A percentile compares a stretch with the other conserved stretches of the same genome.
These are phyloP conservation scores for Otolemur garnettii DNA, from an alignment of 2,113 vertebrate genomes.

Conservation along the genomic window DNA sequence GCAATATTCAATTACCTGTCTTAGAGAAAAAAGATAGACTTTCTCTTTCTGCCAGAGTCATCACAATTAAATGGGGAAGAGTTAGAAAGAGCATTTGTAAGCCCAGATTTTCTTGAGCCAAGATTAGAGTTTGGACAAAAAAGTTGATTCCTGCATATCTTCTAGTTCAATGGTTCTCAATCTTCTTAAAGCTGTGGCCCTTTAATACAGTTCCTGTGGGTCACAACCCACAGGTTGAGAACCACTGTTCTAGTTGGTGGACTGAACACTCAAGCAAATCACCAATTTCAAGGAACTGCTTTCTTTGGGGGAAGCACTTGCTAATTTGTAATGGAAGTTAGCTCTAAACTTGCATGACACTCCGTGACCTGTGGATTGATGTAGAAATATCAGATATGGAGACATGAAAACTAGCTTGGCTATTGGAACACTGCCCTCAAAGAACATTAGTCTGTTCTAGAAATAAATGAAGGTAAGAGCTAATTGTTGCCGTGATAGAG, in stretches of 20 bases:
- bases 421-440: conserved; percentile 36
- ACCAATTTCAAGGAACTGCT: conserved; percentile 7
- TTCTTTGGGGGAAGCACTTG: neutral
- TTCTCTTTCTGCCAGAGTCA: conserved; percentile 67
- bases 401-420: conserved; percentile 23
- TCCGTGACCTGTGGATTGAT: neutral
- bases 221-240: too few relatives aligned
- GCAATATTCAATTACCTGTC: conserved; percentile 73
- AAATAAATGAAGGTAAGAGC: conserved; percentile 51
- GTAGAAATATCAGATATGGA: neutral
- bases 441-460: conserved; percentile 31
- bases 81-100: conserved; percentile 67
- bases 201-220: too few relatives aligned
- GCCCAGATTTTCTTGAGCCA: conserved; percentile 72
- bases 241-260: neutral
- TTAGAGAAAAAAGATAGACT: conserved; percentile 38
- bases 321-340: conserved; percentile 8
- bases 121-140: conserved; percentile 73
- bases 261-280: conserved; percentile 60
- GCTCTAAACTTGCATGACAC: neutral
- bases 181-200: too few relatives aligned
- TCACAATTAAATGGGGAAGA: conserved; percentile 72
- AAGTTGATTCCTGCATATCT: conserved; percentile 64
- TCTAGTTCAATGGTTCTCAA: neutral
- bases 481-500: neutral